Conservation (phyloP, 2,797 vertebrate species). For the Premnoplex brunnescens region DNA sequence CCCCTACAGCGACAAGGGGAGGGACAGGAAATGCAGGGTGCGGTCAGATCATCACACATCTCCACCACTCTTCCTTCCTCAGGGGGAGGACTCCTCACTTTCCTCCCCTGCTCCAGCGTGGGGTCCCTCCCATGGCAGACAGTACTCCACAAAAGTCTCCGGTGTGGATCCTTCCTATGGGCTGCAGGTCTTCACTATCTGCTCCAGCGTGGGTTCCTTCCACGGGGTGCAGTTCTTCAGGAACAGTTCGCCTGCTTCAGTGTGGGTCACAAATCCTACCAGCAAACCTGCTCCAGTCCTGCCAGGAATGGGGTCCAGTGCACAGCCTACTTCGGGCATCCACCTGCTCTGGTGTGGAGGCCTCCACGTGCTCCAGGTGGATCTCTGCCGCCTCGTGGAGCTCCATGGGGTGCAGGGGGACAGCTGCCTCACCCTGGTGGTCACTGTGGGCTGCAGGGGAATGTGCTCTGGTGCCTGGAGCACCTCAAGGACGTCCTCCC, state of each 20-base stretch:
- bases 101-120: background rate
- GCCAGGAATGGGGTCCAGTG: background rate
- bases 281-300: background rate
- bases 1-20: fast-evolving
- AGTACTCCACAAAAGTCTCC: background rate
- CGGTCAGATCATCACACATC: background rate
- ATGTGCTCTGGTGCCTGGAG: background rate
- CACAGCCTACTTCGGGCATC: background rate
- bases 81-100: background rate
- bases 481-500: too few species aligned
- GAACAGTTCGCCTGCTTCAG: background rate
- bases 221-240: background rate
- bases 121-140: background rate
- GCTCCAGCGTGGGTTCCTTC: background rate
- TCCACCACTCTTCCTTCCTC: background rate
- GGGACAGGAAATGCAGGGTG: background rate
- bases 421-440: background rate
- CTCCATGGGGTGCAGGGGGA: background rate
- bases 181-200: background rate
- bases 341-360: background rate
- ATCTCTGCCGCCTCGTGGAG: background rate
- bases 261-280: background rate
- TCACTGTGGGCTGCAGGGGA: background rate
- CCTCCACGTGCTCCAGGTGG: background rate
- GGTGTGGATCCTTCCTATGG: background rate